Conservation (phyloP, 2,888 invertebrate genomes). For the Tetrapedia diversipes region DNA sequence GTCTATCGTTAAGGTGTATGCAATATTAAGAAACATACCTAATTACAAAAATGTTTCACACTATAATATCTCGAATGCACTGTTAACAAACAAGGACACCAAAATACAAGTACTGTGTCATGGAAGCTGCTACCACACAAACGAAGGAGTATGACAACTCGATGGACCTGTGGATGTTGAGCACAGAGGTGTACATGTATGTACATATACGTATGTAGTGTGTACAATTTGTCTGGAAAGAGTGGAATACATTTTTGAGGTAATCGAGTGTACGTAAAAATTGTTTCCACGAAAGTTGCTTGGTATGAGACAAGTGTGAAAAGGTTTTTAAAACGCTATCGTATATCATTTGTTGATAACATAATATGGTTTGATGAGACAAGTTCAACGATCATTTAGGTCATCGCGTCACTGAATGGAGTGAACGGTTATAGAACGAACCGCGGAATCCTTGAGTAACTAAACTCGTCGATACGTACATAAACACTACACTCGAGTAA, state of each 20-base stretch:
- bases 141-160: conserved; percentile 11
- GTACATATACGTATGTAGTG: not conserved
- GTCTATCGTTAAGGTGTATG: no score
- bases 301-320: not conserved
- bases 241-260: not conserved
- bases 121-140: conserved; percentile 29
- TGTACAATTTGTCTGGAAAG: not conserved
- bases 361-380: no score
- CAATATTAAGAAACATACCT: no score
- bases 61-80: no score
- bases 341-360: no score
- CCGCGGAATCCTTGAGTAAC: not conserved
- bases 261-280: not conserved
- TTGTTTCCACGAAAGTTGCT: not conserved
- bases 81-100: not conserved
- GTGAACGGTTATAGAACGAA: not conserved
- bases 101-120: conserved; percentile 20
- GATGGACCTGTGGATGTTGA: conserved; percentile 15
- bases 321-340: no score
- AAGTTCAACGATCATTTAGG: no score
- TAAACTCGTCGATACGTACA: not conserved
- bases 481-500: not conserved
- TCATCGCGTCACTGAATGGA: not conserved
- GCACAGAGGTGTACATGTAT: conserved; percentile 10
- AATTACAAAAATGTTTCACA: no score